Base-by-base conservation (phyloP, 1,140 invertebrate species). In the Druon quercuslanigerum region DNA sequence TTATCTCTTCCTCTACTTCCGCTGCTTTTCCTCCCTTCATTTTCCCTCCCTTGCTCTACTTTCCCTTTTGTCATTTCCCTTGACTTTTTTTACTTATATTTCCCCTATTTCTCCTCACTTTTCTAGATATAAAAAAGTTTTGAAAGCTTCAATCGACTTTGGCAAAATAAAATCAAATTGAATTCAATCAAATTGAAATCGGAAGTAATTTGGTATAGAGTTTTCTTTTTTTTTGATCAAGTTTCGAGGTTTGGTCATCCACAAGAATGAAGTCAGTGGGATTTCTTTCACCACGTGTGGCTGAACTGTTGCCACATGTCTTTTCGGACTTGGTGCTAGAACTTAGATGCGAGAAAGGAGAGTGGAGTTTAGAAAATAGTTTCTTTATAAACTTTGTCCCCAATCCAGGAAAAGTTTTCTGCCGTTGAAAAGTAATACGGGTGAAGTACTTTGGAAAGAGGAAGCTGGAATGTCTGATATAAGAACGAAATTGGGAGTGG, bases 361-460 rank as follows among this genome's bases (percentile, higher is more conserved):
- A 12, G 60, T 40, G 0, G 13, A 66, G 60, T 66, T 33, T n/a
- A 33, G 60, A 33, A 14, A 40, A 66, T 3, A 66, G 60, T 66
- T 66, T 66, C 57, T 33, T 33, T 13, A 16, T 33, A 66, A 66
- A 66, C 60, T 66, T 66, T 46, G 40, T 9, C 33, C 40, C 16
- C 60, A n/a, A 66, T 66, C 60, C 60, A 66, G 20, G 40, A 11
- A 46, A 66, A 66, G 33, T 66, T 66, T 66, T n/a, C 60, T 40
- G 25, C 60, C 16, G 60, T 46, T 46, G 60, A 66, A 66, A 66
- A 66, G 60, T 66, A 66, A 66, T 46, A 66, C 60, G 60, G 60
- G 14, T 46, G 60, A 6, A 66, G 40, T 66, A 66, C 25, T 66
- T 33, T 40, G 16, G 13, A 16, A 66, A 20, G 14, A 46, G 25